Base-by-base conservation (phyloP, 2,113 vertebrate genomes). In the Ictalurus punctatus region DNA sequence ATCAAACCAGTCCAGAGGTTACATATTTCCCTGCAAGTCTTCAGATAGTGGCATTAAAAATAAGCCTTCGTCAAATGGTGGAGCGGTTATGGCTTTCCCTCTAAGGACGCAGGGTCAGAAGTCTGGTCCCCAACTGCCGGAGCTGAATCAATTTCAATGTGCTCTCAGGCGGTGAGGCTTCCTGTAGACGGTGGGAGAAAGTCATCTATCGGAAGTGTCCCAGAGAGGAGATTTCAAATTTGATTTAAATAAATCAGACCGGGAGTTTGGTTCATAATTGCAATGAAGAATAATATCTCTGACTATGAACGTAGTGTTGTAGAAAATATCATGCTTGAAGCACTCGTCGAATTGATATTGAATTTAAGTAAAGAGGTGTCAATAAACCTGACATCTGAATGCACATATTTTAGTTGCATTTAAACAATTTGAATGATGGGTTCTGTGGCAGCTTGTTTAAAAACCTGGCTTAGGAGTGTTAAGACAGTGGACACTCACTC, bases 31-130 rank as follows among this genome's bases (percentile, higher is more conserved):
- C 82, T 92, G 61, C 30, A 78, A 88, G 88, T 21, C 87, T 71
- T 89, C 63, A 71, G 87, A 88, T 88, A 89, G 90, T 89, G 89
- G 48, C 89, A 92, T 90, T 90, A 90, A 91, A 90, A 92, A 90
- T 85, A 90, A 91, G 90, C 65, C 58, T 85, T 44, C 67, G 65
- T 74, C 88, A 86, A 90, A 84, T 71, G 76, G 83, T 81, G 61
- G 25, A 88, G 87, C 58, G 34, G 86, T 89, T 85, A 73, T 27
- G 54, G 76, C 69, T 63, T 90, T 90, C 88, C 88, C 91, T 69
- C 69, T 54, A 88, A 90, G 89, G 90, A 87, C 27, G 25, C 10
- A 7, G 87, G 90, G 87, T 92, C 89, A 91, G 86, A 90, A 73
- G 87, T 83, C 90, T 84, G 54, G 82, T 91, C 88, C 89, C 87